phyloP scores from a whole-genome alignment of 2,113 vertebrate genomes.

The Hylia prasina region DNA sequence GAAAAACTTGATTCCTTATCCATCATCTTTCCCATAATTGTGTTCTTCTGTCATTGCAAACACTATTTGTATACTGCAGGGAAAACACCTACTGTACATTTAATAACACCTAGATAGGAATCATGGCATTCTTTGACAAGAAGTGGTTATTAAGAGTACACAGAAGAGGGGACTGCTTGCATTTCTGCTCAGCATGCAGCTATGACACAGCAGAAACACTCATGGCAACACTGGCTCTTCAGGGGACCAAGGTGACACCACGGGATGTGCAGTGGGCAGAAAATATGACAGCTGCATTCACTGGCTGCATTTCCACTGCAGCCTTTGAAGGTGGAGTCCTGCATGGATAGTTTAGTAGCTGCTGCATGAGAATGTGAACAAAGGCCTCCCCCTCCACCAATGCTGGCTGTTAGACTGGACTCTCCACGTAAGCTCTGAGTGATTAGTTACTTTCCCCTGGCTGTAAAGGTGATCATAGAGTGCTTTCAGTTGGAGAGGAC shows the following conservation, averaged over 20 bases:
- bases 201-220: neutral
- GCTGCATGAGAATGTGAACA: neutral
- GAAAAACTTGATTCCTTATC: neutral
- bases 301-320: neutral
- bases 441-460: neutral
- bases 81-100: neutral
- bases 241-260: neutral
- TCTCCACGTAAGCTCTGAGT: neutral
- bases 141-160: neutral
- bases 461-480: neutral
- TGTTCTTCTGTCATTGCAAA: neutral
- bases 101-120: neutral
- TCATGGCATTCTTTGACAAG: neutral
- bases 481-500: neutral
- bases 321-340: neutral
- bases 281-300: neutral
- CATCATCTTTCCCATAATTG: neutral
- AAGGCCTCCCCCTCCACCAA: neutral
- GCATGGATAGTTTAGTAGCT: neutral
- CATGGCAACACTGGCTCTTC: fast-evolving
- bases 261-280: neutral
- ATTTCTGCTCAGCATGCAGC: neutral
- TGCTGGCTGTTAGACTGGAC: neutral
- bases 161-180: neutral
- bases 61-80: neutral